These are phyloP conservation scores for Pituophis catenifer DNA, from an alignment of 2,113 vertebrate species.

Conservation along the genomic window DNA sequence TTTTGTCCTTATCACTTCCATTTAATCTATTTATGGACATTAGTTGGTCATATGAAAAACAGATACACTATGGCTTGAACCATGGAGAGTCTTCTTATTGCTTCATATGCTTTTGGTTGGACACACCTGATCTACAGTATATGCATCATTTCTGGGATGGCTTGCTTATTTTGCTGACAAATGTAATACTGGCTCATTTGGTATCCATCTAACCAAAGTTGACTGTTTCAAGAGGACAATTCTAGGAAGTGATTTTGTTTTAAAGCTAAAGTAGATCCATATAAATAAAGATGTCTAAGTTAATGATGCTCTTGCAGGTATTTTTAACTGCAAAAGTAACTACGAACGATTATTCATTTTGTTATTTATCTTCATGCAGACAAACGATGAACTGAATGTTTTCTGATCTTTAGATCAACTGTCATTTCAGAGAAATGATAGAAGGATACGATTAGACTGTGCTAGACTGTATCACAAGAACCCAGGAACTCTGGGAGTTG, in stretches of 20 bases:
- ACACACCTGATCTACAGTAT: not conserved
- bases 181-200: not conserved
- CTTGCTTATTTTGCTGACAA: not conserved
- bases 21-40: not conserved
- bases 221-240: not conserved
- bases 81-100: not conserved
- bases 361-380: not conserved
- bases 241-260: not conserved
- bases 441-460: not conserved
- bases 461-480: not conserved
- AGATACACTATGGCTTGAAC: not conserved
- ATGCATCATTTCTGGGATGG: not conserved
- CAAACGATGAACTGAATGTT: not conserved
- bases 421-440: not conserved
- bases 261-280: not conserved
- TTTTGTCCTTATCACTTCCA: not conserved
- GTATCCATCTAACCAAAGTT: not conserved
- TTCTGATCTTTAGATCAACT: not conserved
- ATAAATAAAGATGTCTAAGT: not conserved
- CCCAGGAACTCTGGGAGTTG: not conserved
- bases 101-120: not conserved
- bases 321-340: not conserved
- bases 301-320: not conserved
- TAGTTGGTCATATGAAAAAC: not conserved
- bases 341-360: not conserved